Evolutionary conservation across 2,113 vertebrate genomes (phyloP), one percentile per base, ranked within the genome.

Genomic region (Chiloscyllium plagiosum): DNA sequence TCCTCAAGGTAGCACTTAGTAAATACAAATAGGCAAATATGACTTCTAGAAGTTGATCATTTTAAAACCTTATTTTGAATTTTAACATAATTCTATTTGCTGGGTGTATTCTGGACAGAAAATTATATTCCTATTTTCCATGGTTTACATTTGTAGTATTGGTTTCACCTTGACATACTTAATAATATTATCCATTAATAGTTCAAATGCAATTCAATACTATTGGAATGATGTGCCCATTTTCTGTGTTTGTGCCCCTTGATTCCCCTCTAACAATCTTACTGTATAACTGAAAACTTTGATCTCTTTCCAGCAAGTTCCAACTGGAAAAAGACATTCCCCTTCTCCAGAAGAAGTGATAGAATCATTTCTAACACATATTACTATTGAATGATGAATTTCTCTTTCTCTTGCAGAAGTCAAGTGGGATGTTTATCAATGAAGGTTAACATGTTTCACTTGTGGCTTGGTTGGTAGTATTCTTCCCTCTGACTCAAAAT

Each of bases 1-100:
- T 72, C 68, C 92, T 94, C 92, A 94, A 42, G 37, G 5, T 3
- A 47, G 92, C 92, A 69, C 65, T 95, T 95, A 95, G 69, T 68
- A 47, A 47, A 95, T 72, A 24, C 42, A 69, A 70, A 47, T 66
- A 70, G n/a, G 92, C 92, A 94, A 50, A 89, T 89, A 89, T 26
- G 50, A 61, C 52, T 72, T 17, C 33, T 72, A 19, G 66, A 68
- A 52, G 4, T 52, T 95, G 69, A 76, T 72, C 24, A 72, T 33
- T 72, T 72, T 47, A 76, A 95, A 76, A 52, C 69, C 72, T 37
- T 94, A 37, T 66, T 72, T 52, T 95, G 24, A 95, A 72, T 95
- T 29, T 72, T 72, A 33, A 26, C 72, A 95, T 26, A 42, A 72
- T 72, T 72, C 47, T 33, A 50, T 95, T 76, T 95, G 47, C 72